phyloP scores from a whole-genome alignment of 2,888 invertebrate genomes.

The Cataglyphis altisquamis region DNA sequence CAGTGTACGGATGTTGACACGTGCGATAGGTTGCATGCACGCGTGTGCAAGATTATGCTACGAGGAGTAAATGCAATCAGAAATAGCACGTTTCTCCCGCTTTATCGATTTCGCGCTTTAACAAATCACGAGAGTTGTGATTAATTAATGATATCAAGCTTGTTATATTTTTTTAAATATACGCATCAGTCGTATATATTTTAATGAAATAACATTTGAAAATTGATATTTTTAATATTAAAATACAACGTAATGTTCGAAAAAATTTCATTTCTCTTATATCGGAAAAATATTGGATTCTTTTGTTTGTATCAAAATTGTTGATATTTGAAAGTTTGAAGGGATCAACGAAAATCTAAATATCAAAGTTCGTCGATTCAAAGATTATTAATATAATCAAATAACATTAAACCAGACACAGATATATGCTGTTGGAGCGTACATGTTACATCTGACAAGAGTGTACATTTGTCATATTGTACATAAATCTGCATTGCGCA shows the following conservation, averaged over 20 bases:
- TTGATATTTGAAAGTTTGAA: neutral
- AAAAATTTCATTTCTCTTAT: neutral
- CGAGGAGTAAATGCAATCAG: slow-evolving; percentile 12
- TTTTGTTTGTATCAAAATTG: neutral
- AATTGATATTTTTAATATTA: neutral
- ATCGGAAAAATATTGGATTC: neutral
- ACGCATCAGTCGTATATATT: neutral
- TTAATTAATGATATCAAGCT: slow-evolving; percentile 8
- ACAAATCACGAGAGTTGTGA: neutral
- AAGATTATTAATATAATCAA: neutral
- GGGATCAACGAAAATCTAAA: neutral
- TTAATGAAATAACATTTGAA: neutral
- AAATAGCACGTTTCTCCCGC: slow-evolving; percentile 1
- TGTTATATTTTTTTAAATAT: neutral
- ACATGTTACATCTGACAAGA: neutral
- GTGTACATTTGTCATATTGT: neutral
- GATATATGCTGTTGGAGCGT: neutral
- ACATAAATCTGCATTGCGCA: neutral
- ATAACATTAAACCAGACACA: slow-evolving; percentile 13
- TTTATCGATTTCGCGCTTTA: neutral
- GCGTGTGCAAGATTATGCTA: slow-evolving; percentile 6
- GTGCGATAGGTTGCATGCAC: neutral
- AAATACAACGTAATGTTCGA: neutral
- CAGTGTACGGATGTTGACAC: slow-evolving; percentile 2
- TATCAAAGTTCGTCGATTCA: slow-evolving; percentile 1